Base-by-base conservation (phyloP, 92 coral and sea anemone species). In the Parazoanthus atlanticus region DNA sequence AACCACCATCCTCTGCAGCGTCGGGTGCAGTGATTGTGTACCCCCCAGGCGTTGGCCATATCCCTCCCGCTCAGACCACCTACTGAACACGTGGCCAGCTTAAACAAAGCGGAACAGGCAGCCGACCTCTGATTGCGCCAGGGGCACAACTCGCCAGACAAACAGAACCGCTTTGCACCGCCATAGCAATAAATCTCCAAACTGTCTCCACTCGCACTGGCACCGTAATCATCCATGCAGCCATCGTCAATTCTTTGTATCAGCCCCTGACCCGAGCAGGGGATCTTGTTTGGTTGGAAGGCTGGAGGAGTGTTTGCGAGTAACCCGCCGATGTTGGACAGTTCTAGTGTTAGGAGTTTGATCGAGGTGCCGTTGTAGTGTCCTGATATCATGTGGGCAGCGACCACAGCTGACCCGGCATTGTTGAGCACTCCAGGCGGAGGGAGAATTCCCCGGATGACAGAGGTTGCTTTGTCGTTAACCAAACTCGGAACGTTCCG, bases 91-190 rank as follows among this genome's bases (percentile, higher is more conserved):
- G 89, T 86, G 8, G 89, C 83, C 84, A 86, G 67, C 84, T 86
- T 84, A 76, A 49, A 86, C 89, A 86, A 19, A 54, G 89, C 84
- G 26, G 89, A 76, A 75, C 89, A 86, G 89, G 89, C 83, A 86
- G 83, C 83, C 32, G 83, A 49, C 69, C 16, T 43, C 84, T 56
- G 84, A 81, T 86, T 86, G 76, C 89, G 76, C 89, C 89, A 86
- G n/a, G 89, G 84, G 28, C 89, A 86, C 66, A 86, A 86, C 49
- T 86, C 89, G 0, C 75, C 65, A 19, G 89, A 86, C 52, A 76
- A 49, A 33, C 89, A 86, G 76, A 86, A 86, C 25, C 89, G 84
- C 89, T 86, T 86, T 58, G 84, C 89, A 76, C 89, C 89, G 16
- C 84, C 89, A 33, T 43, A 86, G 74, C 84, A 86, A 83, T 86